Evolutionary conservation across 2,113 vertebrate species (phyloP).

Genomic region (Fulmarus glacialis): DNA sequence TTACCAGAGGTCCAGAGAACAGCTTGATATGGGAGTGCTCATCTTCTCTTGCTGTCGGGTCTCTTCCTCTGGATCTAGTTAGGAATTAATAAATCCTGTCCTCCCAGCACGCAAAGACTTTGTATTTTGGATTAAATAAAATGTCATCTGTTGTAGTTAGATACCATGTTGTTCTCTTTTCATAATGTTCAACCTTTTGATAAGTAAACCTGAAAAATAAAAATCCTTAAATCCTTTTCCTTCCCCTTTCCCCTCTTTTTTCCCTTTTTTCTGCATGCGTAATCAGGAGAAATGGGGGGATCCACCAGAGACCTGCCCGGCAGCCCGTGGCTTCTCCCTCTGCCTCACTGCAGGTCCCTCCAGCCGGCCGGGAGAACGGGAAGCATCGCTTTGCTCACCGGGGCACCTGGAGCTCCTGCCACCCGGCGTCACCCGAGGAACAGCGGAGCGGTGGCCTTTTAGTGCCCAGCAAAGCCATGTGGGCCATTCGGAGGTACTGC

Average conservation of each 20-base stretch:
- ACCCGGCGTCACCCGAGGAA: not conserved
- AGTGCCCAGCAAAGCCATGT: constrained; percentile 34
- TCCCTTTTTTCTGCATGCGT: not conserved
- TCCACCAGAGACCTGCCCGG: not conserved
- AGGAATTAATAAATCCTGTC: not conserved
- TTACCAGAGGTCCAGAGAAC: not conserved
- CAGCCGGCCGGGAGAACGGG: constrained; percentile 39
- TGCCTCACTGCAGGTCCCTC: not conserved
- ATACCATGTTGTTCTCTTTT: not conserved
- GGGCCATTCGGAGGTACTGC: constrained; percentile 72
- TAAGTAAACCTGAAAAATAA: not conserved
- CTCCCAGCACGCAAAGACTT: not conserved
- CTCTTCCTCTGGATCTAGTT: not conserved
- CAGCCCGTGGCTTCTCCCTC: not conserved
- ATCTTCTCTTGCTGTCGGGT: not conserved
- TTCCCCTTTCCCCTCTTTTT: not conserved
- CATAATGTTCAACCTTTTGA: not conserved
- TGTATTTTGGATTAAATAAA: not conserved
- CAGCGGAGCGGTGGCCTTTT: constrained; percentile 22
- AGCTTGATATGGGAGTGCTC: not conserved
- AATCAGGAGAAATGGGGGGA: constrained; percentile 52
- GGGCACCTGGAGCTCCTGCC: constrained; percentile 69
- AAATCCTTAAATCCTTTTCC: not conserved
- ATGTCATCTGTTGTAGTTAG: not conserved
- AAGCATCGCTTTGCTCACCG: constrained; percentile 60